These are phyloP conservation scores for Stenoptilia bipunctidactyla DNA, from an alignment of 2,888 invertebrate genomes.

Conservation along the genomic window DNA sequence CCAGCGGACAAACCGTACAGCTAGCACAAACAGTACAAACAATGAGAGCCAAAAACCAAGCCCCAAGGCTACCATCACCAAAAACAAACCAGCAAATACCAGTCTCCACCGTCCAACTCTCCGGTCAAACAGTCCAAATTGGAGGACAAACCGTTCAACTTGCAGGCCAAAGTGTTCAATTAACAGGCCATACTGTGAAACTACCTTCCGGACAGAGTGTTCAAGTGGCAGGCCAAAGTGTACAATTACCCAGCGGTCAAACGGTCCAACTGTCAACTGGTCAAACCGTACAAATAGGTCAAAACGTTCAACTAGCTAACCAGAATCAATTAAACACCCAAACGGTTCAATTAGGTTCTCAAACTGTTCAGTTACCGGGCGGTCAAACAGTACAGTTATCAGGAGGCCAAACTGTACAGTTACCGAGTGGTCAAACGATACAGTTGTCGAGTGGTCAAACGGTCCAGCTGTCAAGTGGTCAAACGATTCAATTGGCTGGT, in stretches of 20 bases:
- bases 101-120: constrained; percentile 42
- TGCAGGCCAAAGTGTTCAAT: constrained; percentile 48
- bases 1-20: constrained; percentile 54
- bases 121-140: constrained; percentile 48
- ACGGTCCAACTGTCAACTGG: constrained; percentile 46
- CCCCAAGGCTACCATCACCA: constrained; percentile 28
- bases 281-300: constrained; percentile 28
- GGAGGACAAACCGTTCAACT: constrained; percentile 52
- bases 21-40: constrained; percentile 37
- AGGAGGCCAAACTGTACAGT: constrained; percentile 46
- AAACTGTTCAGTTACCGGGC: constrained; percentile 24
- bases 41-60: constrained; percentile 31
- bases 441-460: constrained; percentile 47
- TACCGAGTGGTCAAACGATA: constrained; percentile 60
- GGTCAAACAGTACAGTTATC: constrained; percentile 23
- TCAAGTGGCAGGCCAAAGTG: constrained; percentile 30
- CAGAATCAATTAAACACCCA: constrained; percentile 28
- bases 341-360: constrained; percentile 28
- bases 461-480: constrained; percentile 43
- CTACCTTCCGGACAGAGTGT: constrained; percentile 53
- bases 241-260: constrained; percentile 39
- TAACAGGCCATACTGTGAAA: constrained; percentile 61
- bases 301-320: constrained; percentile 44
- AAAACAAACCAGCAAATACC: constrained; percentile 37
- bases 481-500: constrained; percentile 44